phyloP scores from a whole-genome alignment of 2,797 vertebrate species.

The Hafferia zeledoni region DNA sequence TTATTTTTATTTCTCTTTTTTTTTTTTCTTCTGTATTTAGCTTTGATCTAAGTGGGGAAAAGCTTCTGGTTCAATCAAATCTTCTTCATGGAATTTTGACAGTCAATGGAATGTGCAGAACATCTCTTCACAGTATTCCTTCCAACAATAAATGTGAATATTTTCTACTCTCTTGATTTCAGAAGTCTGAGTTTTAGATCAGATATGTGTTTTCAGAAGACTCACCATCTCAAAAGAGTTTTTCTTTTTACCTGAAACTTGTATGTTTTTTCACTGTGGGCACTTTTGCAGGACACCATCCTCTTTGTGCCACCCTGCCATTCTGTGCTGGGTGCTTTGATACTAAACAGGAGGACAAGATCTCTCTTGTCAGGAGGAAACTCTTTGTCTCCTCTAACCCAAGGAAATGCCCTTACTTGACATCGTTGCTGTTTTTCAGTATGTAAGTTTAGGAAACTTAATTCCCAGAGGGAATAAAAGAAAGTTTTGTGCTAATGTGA shows the following conservation, averaged over 20 bases:
- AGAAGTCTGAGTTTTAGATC: neutral
- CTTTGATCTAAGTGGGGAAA: constrained; percentile 15
- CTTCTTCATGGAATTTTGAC: neutral
- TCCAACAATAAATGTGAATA: neutral
- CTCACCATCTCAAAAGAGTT: neutral
- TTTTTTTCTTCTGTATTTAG: neutral
- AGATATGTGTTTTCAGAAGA: neutral
- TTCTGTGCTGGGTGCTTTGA: constrained; percentile 6
- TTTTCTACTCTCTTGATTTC: neutral
- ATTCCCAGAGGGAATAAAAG: neutral
- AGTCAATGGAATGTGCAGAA: neutral
- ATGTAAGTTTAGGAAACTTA: neutral
- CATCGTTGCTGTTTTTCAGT: neutral
- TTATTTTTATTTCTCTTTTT: neutral
- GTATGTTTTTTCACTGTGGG: neutral
- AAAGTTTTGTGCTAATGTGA: neutral
- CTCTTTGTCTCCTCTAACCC: neutral
- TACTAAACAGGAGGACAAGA: neutral
- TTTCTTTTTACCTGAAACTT: neutral
- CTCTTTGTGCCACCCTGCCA: neutral
- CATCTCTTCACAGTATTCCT: neutral
- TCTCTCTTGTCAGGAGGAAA: neutral
- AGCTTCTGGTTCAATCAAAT: neutral
- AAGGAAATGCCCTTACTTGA: constrained; percentile 9
- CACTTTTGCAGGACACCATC: neutral